Base-by-base conservation (phyloP, 2,113 vertebrate genomes). In the Columba janthina region DNA sequence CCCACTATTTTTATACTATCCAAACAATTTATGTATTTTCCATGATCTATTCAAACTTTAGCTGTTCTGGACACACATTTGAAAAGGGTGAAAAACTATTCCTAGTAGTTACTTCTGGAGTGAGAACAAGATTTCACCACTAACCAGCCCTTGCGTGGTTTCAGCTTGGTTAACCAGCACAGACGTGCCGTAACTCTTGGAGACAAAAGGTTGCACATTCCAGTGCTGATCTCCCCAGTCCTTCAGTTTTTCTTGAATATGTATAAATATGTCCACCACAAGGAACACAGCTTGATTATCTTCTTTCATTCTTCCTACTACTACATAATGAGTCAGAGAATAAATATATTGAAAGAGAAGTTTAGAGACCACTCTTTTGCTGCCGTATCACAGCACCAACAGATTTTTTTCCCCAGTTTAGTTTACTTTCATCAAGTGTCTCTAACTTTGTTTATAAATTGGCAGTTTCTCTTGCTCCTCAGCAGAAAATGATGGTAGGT, bases 401-500 rank as follows among this genome's bases (percentile, higher is more conserved):
- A 53, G 25, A 4, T 13, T 64, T 44, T 7, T 1, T 1, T 0
- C 5, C 8, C 7, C 18, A 31, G 6, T 16, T 75, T 58, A 69
- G 2, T 48, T 76, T 76, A 62, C 14, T 90, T 79, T 50, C 12
- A 66, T 36, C 28, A 10, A 4, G 3, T 46, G 5, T 54, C 51
- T 94, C 42, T 51, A 91, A 67, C 32, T 53, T 74, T 31, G 38
- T 25, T 75, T 82, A 53, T 54, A 89, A 81, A 71, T 60, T 78
- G 26, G 21, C 44, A 89, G 25, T 21, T 51, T 94, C 50, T 94
- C 67, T 80, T 54, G 40, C 48, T 58, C 14, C 36, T 80, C 58
- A 71, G 50, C 82, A 73, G 56, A 93, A 92, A 93, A 90, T 66
- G 25, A 86, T 60, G 70, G 56, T 61, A 38, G 62, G 36, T 90